Percentiles rank a stretch among this genome's conserved stretches.
Conservation (phyloP, 2,888 invertebrate species). For the Portevinia maculata region DNA sequence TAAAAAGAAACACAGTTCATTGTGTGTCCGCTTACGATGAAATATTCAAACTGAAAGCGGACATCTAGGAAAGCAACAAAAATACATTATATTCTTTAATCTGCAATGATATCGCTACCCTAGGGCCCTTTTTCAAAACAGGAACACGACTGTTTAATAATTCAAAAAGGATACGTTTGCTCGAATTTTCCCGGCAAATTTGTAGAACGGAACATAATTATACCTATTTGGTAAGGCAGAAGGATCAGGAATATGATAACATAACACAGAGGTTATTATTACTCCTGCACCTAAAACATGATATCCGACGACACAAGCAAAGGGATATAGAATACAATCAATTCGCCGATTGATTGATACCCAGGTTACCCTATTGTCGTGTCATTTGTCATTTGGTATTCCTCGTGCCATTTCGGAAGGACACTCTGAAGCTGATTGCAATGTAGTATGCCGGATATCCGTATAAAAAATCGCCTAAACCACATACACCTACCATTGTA, state of each 20-base stretch:
- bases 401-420: conserved; percentile 14
- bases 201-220: neutral
- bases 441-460: conserved; percentile 51
- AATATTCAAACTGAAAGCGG: conserved; percentile 37
- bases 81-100: conserved; percentile 40
- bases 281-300: conserved; percentile 2
- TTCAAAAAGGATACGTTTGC: conserved; percentile 65
- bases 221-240: conserved; percentile 8
- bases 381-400: conserved; percentile 65
- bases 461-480: conserved; percentile 57
- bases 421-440: conserved; percentile 54
- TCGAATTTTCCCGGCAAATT: conserved; percentile 37
- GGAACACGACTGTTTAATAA: conserved; percentile 55
- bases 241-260: conserved; percentile 50
- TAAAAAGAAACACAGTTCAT: conserved; percentile 59
- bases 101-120: conserved; percentile 35
- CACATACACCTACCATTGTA: conserved; percentile 44
- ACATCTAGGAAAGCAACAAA: neutral
- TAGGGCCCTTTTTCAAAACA: neutral
- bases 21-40: conserved; percentile 44
- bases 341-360: conserved; percentile 57
- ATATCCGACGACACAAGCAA: neutral
- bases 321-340: conserved; percentile 42
- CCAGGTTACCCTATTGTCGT: conserved; percentile 61
- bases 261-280: conserved; percentile 49